Evolutionary conservation across 2,888 invertebrate species (phyloP).

Genomic region (Drosophila fulvimacula): DNA sequence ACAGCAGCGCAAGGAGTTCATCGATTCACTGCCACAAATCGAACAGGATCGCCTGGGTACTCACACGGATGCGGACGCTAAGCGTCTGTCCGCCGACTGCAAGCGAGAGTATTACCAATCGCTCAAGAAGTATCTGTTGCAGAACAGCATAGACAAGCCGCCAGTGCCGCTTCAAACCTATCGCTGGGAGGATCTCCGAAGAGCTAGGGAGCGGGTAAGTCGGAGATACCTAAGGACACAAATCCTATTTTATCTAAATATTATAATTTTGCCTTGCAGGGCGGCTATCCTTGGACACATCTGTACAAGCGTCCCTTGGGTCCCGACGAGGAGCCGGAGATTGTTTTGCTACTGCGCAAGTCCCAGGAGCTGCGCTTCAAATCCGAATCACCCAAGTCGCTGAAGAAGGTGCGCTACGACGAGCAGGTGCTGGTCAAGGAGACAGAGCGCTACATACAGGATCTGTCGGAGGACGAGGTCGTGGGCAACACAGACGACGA

Average conservation of each 20-base stretch:
- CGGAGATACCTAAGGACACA: accelerated
- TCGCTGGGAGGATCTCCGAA: slow-evolving; percentile 92
- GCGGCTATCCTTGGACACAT: slow-evolving; percentile 93
- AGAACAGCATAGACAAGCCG: slow-evolving; percentile 85
- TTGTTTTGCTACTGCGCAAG: slow-evolving; percentile 83
- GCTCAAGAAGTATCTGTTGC: slow-evolving; percentile 82
- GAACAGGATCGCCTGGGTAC: slow-evolving; percentile 52
- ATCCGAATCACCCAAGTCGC: slow-evolving; percentile 84
- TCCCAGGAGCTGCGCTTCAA: slow-evolving; percentile 83
- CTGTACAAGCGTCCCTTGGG: slow-evolving; percentile 88
- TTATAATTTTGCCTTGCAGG: slow-evolving; percentile 80
- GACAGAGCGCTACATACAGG: slow-evolving; percentile 84
- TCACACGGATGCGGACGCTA: slow-evolving; percentile 71
- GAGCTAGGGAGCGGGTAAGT: slow-evolving; percentile 87
- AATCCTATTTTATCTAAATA: neutral
- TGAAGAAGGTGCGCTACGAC: slow-evolving; percentile 85
- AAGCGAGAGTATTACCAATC: slow-evolving; percentile 84
- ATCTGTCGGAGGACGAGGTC: slow-evolving; percentile 82
- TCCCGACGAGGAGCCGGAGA: slow-evolving; percentile 84
- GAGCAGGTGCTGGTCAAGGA: slow-evolving; percentile 84
- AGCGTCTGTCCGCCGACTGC: slow-evolving; percentile 80
- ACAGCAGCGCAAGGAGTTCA: slow-evolving; percentile 81
- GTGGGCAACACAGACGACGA: slow-evolving; percentile 65
- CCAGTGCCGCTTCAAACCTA: slow-evolving; percentile 91
- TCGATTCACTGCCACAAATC: slow-evolving; percentile 83